Evolutionary conservation across 1,140 invertebrate genomes (phyloP), one percentile per base, ranked within the genome.

Genomic region (Drosophila bipectinata): DNA sequence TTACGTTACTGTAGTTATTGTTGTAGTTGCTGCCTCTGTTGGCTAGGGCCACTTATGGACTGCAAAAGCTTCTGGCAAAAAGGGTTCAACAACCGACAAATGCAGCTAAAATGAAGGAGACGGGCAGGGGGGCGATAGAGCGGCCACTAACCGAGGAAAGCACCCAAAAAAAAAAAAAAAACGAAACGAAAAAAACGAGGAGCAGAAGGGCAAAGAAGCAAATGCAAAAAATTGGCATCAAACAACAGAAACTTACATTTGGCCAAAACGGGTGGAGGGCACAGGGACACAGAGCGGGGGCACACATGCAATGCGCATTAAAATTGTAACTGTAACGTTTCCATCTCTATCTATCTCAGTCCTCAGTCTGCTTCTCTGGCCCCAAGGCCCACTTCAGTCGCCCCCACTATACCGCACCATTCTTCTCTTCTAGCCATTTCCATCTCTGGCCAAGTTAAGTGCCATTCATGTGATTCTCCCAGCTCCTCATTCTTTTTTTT

Each of bases 191-290:
- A 15, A 63, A 58, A 60, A 37, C 45, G 55, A 62, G 56, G 30
- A 44, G 54, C 52, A 56, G 66, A 71, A 72, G 52, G 45, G 60
- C 30, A 53, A 48, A 30, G 60, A 41, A 48, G 59, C 52, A 34
- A 82, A 82, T 82, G 78, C 75, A 87, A 87, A 87, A 88, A 88
- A 88, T 87, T 87, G 83, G 83, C 84, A 88, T 82, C 83, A 88
- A 87, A 87, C 82, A 88, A 83, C 79, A 83, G 76, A 74, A 87
- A 83, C 71, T 87, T 82, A 87, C 83, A 88, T 64, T 87, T 82
- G 80, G 77, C 47, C 49, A 30, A 37, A 34, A 34, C 45, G 60
- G 39, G 52, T 6, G 3, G 15, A 3, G 53, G 32, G 18, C 18
- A 21, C 7, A 52, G 49, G 28, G 7, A 10, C 32, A 9, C 5